phyloP scores from a whole-genome alignment of 2,797 vertebrate genomes.

The Megalops cyprinoides region DNA sequence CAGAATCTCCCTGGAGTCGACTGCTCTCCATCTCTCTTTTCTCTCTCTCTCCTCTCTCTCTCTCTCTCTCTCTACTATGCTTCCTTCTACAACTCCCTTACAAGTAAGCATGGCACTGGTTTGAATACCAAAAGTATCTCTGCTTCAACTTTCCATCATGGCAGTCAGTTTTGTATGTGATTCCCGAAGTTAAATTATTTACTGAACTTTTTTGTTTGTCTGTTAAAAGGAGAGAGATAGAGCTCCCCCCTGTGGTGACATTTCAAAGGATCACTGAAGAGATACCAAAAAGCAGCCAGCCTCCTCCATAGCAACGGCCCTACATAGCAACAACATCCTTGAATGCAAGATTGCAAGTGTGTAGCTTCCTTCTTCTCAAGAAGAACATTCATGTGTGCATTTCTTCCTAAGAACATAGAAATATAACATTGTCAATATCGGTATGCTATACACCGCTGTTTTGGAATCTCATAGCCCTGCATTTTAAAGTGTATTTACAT shows the following conservation, averaged over 20 bases:
- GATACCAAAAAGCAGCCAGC: conserved; percentile 18
- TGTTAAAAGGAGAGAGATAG: conserved; percentile 19
- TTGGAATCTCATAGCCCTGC: not conserved
- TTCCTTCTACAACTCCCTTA: not conserved
- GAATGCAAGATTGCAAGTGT: conserved; percentile 56
- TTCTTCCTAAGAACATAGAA: conserved; percentile 51
- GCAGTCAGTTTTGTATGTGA: not conserved
- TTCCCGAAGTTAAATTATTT: not conserved
- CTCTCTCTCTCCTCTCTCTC: not conserved
- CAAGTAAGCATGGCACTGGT: not conserved
- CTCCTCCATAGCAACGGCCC: conserved; percentile 79
- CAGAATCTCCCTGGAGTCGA: not conserved
- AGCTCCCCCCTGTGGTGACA: conserved; percentile 47
- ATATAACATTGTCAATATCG: conserved; percentile 18
- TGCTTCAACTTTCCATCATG: not conserved
- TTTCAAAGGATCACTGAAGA: conserved; percentile 6
- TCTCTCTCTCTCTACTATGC: not conserved
- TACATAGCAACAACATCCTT: conserved; percentile 78
- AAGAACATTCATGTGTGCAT: conserved; percentile 43
- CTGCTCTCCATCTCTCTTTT: not conserved
- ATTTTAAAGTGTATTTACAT: not conserved
- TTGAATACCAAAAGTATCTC: not conserved
- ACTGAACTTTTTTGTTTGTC: not conserved
- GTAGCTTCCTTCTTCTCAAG: conserved; percentile 63
- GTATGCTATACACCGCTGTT: not conserved